Percentiles rank a stretch among this genome's conserved stretches.
Conservation (phyloP, 2,113 vertebrate species). For the Nothoprocta pentlandii region DNA sequence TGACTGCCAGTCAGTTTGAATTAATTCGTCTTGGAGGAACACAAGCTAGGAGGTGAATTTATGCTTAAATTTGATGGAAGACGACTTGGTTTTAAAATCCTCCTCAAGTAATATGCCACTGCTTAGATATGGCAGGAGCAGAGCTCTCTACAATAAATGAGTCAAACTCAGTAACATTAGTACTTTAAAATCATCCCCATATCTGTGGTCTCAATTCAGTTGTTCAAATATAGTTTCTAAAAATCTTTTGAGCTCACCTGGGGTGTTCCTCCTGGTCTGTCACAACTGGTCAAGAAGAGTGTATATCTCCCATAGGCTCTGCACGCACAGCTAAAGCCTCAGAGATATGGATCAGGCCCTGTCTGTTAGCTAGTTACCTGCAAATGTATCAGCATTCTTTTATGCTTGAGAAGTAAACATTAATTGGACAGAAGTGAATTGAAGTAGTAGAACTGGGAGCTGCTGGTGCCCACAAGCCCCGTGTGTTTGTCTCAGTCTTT, state of each 20-base stretch:
- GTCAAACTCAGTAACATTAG: neutral
- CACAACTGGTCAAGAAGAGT: accelerated
- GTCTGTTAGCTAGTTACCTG: neutral
- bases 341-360: neutral
- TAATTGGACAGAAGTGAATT: neutral
- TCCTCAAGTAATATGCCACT: neutral
- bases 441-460: neutral
- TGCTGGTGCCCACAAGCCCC: neutral
- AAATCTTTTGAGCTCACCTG: neutral
- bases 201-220: neutral
- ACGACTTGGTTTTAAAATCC: neutral
- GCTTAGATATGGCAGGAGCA: neutral
- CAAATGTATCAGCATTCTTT: neutral
- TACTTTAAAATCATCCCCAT: neutral
- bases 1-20: conserved; percentile 1
- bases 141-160: neutral
- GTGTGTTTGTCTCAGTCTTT: neutral
- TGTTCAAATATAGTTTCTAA: neutral
- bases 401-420: neutral
- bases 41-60: neutral
- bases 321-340: neutral
- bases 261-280: neutral
- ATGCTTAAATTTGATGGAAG: neutral
- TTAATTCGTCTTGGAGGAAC: neutral
- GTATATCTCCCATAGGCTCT: neutral